Evolutionary conservation across 1,140 invertebrate species (phyloP), one percentile per base, ranked within the genome.

Genomic region (Meteorus sp.): DNA sequence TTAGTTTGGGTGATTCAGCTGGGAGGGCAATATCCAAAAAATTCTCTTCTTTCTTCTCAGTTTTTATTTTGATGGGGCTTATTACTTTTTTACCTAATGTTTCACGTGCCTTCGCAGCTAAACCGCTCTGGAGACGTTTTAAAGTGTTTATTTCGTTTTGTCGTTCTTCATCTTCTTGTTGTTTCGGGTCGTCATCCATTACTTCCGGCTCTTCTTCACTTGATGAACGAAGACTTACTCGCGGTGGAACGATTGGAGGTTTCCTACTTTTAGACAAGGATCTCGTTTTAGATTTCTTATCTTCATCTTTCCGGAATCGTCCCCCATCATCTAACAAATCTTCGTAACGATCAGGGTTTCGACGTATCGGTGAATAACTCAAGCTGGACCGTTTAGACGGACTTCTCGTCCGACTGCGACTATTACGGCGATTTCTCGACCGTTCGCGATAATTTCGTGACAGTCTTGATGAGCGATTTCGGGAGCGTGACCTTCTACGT

Each of bases 31-130:
- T 75, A 43, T 75, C 68, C 6, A 72, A 55, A 13, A 74, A 25
- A 17, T 11, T 62, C 1, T 71, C 68, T 0, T 76, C 73, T 9
- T 68, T 62, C 15, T 69, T 73, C 4, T 75, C 60, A 4, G 66
- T 15, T 37, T 70, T 74, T 6, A 74, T 48, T 45, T 77, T 77
- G 1, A 71, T 54, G 0, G 77, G 76, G 63, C 68, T 75, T 8
- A 71, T 72, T 0, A 70, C 67, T 37, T 76, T 79, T 41, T 77
- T 79, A 0, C 75, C 74, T 2, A 75, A 57, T 44, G 63, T 68
- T 56, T 84, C 85, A 27, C 82, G 82, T 1, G 85, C 85, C 66
- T 86, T 86, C 0, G 85, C 85, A 0, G 85, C 85, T n/a, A 88
- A 72, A 1, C 81, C 85, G 13, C 77, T 81, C 62, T 86, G 85